A percentile compares a stretch with the other conserved stretches of the same genome.
phyloP scores from a whole-genome alignment of 2,113 vertebrate genomes.

The Xiphophorus hellerii region DNA sequence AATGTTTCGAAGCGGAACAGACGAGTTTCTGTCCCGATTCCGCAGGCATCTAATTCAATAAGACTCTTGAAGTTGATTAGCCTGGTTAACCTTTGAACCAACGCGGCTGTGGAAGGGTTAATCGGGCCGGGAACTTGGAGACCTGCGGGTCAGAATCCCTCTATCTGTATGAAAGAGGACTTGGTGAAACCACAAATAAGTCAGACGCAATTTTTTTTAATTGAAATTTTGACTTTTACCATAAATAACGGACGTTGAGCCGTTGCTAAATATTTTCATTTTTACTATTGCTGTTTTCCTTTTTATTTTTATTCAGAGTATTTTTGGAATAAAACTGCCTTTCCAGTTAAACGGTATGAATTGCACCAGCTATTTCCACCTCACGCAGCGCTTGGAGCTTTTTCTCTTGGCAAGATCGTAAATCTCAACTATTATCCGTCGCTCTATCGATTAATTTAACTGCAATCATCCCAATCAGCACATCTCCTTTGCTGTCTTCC shows the following conservation, averaged over 20 bases:
- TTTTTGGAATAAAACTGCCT: not conserved
- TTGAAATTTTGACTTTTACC: constrained; percentile 30
- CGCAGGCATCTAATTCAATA: constrained; percentile 72
- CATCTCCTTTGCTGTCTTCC: constrained; percentile 87
- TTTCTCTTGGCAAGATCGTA: constrained; percentile 43
- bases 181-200: constrained; percentile 82
- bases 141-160: constrained; percentile 82
- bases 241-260: constrained; percentile 67
- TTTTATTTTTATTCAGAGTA: not conserved
- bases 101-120: constrained; percentile 86
- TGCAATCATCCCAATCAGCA: constrained; percentile 89
- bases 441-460: constrained; percentile 91
- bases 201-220: constrained; percentile 72
- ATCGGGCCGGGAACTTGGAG: constrained; percentile 84
- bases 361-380: constrained; percentile 29
- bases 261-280: not conserved
- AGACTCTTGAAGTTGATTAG: constrained; percentile 80
- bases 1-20: constrained; percentile 10
- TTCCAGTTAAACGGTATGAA: not conserved
- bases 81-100: constrained; percentile 85
- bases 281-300: not conserved
- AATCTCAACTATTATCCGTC: constrained; percentile 76
- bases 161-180: constrained; percentile 79
- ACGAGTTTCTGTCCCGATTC: constrained; percentile 54
- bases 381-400: constrained; percentile 40